Conservation (phyloP, 2,797 vertebrate genomes). For the Meriones psammophilus region DNA sequence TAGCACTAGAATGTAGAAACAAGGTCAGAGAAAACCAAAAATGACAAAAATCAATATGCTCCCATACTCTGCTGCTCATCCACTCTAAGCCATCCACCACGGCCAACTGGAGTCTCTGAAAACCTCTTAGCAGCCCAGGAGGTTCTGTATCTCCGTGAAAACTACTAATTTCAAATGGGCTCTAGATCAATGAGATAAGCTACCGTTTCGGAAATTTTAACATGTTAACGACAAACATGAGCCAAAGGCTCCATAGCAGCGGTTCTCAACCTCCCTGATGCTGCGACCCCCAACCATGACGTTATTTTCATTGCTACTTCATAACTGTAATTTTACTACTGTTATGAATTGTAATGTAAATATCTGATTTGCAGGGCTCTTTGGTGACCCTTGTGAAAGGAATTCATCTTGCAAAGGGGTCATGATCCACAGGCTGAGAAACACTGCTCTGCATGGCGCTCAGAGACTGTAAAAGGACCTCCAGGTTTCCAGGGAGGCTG, state of each 20-base stretch:
- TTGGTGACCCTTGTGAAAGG: not conserved
- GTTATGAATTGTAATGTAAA: not conserved
- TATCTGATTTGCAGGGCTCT: not conserved
- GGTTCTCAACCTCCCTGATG: not conserved
- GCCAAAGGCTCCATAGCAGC: not conserved
- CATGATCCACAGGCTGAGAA: not conserved
- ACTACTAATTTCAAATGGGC: slow-evolving; percentile 8
- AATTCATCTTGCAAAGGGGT: not conserved
- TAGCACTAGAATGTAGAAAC: slow-evolving; percentile 66
- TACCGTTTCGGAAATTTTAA: slow-evolving; percentile 37
- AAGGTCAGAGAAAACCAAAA: slow-evolving; percentile 73
- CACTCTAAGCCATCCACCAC: not conserved
- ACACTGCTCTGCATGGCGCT: not conserved
- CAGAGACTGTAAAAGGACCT: not conserved
- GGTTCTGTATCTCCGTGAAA: not conserved
- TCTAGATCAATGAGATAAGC: slow-evolving; percentile 20
- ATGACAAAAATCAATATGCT: slow-evolving; percentile 62
- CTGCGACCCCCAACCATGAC: no score
- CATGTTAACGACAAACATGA: slow-evolving; percentile 46
- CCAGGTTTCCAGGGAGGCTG: not conserved
- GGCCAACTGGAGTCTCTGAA: not conserved
- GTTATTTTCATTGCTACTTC: not conserved
- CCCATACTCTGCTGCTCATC: not conserved
- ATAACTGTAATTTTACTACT: not conserved
- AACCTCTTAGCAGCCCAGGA: not conserved